These are phyloP conservation scores for Babyrousa celebensis DNA, from an alignment of 2,797 vertebrate species.

Conservation along the genomic window DNA sequence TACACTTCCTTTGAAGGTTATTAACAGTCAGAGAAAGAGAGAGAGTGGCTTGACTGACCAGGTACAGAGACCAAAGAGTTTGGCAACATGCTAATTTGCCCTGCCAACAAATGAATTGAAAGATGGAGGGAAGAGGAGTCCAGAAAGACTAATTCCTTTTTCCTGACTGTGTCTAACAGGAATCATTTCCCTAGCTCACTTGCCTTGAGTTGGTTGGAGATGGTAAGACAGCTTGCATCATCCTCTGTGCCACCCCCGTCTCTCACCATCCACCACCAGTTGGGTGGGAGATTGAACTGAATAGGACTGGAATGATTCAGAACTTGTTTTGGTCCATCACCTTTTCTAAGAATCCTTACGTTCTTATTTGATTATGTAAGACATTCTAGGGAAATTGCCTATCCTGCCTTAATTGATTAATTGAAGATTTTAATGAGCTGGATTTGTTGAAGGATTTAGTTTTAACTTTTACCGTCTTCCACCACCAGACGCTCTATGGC, in stretches of 20 bases:
- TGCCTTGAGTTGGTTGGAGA: slow-evolving; percentile 29
- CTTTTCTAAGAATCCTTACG: slow-evolving; percentile 32
- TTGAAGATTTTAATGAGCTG: not conserved
- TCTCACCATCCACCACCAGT: not conserved
- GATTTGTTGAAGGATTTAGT: not conserved
- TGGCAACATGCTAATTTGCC: not conserved
- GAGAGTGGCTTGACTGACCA: not conserved
- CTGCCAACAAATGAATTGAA: slow-evolving; percentile 66
- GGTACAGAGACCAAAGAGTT: not conserved
- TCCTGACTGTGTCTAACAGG: slow-evolving; percentile 64
- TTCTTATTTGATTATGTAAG: slow-evolving; percentile 49
- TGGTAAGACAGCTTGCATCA: not conserved
- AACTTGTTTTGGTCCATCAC: not conserved
- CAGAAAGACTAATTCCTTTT: slow-evolving; percentile 4
- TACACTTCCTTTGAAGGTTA: slow-evolving; percentile 48
- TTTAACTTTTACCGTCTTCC: not conserved
- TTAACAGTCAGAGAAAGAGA: not conserved
- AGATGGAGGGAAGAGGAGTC: not conserved
- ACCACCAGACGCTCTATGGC: not conserved
- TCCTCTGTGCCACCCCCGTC: not conserved
- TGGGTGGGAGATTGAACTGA: not conserved
- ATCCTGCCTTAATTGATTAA: not conserved
- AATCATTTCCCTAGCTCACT: slow-evolving; percentile 31
- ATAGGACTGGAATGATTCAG: not conserved
- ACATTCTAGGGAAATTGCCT: not conserved